Base-by-base conservation (phyloP, 2,113 vertebrate genomes). In the Barbus barbus region DNA sequence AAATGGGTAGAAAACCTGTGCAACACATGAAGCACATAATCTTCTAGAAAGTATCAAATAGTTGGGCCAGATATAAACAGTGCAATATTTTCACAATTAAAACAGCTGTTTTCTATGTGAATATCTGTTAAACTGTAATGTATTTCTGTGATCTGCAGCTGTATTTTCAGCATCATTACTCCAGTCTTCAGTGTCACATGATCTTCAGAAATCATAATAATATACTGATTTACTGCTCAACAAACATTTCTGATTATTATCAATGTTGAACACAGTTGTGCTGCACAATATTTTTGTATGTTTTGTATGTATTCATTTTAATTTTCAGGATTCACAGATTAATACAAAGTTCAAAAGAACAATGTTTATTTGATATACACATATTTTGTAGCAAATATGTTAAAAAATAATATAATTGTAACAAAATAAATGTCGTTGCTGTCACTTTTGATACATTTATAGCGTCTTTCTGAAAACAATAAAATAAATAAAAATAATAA, bases 11-110 rank as follows among this genome's bases (percentile, higher is more conserved):
- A 85, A 90, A 90, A 80, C 91, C 91, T 92, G 92, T 93, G 88
- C 93, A 95, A 94, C 93, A 91, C 92, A 88, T 81, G 92, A 91
- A 92, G 93, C 90, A 89, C 91, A 22, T 36, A 1, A 36, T 38
- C 65, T 22, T 36, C 63, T 2, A 4, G 20, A 22, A 36, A 69
- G 8, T 9, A 20, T 33, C 16, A 33, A 33, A 67, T n/a, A n/a
- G n/a, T n/a, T n/a, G n/a, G n/a, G n/a, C n/a, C n/a, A n/a, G n/a
- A n/a, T n/a, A n/a, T n/a, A n/a, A n/a, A n/a, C n/a, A n/a, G 63
- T 18, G 28, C 33, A 33, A 1, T 33, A 20, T 31, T 65, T 7
- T 33, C 9, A 33, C 16, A 33, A 18, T 18, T 1, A 5, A 53
- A 53, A 22, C 7, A 53, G 5, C 61, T 65, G 13, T 63, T 36